These are phyloP conservation scores for western clawed frog (Xenopus tropicalis) DNA, from an alignment of 2,113 vertebrate species.

Conservation along the genomic window DNA sequence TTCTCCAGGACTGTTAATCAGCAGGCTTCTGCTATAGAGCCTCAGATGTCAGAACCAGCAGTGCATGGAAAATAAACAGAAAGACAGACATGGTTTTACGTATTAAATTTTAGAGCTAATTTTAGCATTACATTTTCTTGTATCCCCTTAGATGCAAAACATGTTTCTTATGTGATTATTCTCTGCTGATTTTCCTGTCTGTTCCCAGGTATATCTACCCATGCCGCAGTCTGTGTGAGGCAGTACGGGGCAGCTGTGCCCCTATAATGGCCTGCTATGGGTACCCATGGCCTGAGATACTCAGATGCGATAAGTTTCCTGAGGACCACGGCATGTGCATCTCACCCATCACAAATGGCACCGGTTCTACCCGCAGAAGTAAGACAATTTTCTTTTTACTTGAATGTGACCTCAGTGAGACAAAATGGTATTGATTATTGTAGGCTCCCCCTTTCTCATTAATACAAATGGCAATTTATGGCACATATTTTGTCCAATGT, in stretches of 20 bases:
- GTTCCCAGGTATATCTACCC: conserved; percentile 71
- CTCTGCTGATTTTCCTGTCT: not conserved
- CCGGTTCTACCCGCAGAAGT: conserved; percentile 59
- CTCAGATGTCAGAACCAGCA: no score
- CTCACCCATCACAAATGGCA: conserved; percentile 57
- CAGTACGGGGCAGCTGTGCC: conserved; percentile 71
- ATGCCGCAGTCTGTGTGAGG: conserved; percentile 73
- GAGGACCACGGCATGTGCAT: conserved; percentile 75
- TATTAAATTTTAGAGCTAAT: no score
- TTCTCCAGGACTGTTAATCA: no score
- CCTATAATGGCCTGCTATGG: conserved; percentile 78
- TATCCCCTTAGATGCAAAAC: no score
- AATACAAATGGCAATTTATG: no score
- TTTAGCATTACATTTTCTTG: no score
- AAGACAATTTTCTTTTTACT: conserved; percentile 40
- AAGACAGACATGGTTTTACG: no score
- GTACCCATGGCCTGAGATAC: conserved; percentile 77
- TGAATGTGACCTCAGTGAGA: not conserved
- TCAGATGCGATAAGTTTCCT: conserved; percentile 74
- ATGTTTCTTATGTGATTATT: no score
- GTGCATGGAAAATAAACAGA: no score
- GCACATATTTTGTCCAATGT: not conserved
- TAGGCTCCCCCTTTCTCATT: no score
- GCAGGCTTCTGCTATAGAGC: no score
- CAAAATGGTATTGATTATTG: no score